Evolutionary conservation across 1,140 invertebrate genomes (phyloP).

Genomic region (Neotoxoptera formosana): DNA sequence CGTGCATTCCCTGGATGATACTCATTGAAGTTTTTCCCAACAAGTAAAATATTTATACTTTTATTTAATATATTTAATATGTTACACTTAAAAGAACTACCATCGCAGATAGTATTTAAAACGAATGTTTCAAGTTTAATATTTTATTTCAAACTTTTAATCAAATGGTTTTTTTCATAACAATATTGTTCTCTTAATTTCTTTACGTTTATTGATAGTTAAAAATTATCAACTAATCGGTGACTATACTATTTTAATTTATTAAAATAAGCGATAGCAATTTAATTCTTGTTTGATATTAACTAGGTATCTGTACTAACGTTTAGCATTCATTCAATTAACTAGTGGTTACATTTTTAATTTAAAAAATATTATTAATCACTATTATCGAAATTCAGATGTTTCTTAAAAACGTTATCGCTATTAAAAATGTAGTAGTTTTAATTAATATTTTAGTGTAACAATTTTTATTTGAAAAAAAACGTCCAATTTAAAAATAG

Average conservation of each 20-base stretch:
- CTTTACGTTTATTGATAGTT: neutral
- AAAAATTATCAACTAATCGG: neutral
- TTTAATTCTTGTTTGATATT: neutral
- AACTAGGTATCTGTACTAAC: neutral
- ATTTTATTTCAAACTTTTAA: neutral
- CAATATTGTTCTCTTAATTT: neutral
- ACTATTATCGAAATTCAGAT: too few relatives aligned
- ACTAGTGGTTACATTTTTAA: neutral
- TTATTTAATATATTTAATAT: neutral
- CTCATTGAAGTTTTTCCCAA: slow-evolving; percentile 60
- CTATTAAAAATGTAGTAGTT: too few relatives aligned
- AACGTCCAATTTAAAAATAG: neutral
- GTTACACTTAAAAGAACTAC: too few relatives aligned
- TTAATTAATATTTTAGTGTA: too few relatives aligned
- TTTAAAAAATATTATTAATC: neutral
- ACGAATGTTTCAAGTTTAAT: neutral
- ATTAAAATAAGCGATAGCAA: too few relatives aligned
- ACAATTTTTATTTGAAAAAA: too few relatives aligned
- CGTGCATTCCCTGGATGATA: slow-evolving; percentile 60
- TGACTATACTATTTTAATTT: neutral
- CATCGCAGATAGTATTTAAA: neutral
- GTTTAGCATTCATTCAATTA: neutral
- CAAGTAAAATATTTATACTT: slow-evolving; percentile 53
- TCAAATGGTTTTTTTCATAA: neutral
- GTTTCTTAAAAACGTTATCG: too few relatives aligned